A percentile compares a stretch with the other conserved stretches of the same genome.
phyloP scores from a whole-genome alignment of 2,888 invertebrate species.

The Pollenia griseotomentosa region DNA sequence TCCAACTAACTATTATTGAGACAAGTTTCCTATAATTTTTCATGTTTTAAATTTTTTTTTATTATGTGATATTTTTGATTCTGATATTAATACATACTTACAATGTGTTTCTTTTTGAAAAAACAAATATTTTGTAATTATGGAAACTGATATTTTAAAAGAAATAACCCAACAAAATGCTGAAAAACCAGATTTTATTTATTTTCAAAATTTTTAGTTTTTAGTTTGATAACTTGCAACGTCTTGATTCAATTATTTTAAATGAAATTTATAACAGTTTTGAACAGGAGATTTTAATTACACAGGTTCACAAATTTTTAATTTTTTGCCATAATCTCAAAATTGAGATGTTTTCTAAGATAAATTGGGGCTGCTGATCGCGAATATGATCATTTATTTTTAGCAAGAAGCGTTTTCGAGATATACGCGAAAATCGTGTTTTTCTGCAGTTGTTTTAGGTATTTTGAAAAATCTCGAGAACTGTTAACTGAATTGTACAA shows the following conservation, averaged over 20 bases:
- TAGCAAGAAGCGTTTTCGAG: too few species aligned
- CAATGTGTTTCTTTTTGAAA: not conserved
- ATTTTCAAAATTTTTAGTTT: not conserved
- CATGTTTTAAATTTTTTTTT: slow-evolving; percentile 20
- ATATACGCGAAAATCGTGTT: too few species aligned
- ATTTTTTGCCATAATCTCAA: too few species aligned
- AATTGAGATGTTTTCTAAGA: too few species aligned
- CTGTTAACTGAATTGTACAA: too few species aligned
- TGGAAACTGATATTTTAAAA: slow-evolving; percentile 7
- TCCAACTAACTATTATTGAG: slow-evolving; percentile 55
- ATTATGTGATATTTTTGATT: not conserved
- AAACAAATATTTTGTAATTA: slow-evolving; percentile 51
- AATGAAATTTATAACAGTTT: slow-evolving; percentile 29
- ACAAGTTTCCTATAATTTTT: slow-evolving; percentile 56
- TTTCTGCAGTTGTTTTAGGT: too few species aligned
- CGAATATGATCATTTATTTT: too few species aligned
- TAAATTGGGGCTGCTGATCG: too few species aligned
- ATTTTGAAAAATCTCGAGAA: too few species aligned
- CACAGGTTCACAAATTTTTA: too few species aligned
- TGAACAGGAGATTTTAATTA: slow-evolving; percentile 39
- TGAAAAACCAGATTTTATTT: not conserved
- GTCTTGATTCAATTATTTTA: slow-evolving; percentile 25
- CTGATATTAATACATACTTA: not conserved
- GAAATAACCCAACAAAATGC: slow-evolving; percentile 20
- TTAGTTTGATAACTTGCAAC: not conserved